phyloP scores from a whole-genome alignment of 2,113 vertebrate genomes.

The Neolamprologus fasciatus region DNA sequence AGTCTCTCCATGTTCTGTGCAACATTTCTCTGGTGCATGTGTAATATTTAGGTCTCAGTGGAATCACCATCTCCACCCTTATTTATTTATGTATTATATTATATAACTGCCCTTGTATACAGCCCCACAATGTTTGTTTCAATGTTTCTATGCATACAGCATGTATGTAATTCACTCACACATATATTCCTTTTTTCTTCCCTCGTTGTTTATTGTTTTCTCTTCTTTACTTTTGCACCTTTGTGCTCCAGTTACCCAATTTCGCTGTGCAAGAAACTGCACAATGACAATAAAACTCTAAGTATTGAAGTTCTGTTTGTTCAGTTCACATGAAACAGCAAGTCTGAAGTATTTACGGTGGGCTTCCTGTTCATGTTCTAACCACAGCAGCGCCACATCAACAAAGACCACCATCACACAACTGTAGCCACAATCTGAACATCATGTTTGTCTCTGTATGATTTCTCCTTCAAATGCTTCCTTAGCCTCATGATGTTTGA shows the following conservation, averaged over 20 bases:
- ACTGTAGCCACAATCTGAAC: not conserved
- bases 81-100: not conserved
- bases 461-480: not conserved
- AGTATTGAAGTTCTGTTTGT: accelerated
- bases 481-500: accelerated
- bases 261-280: accelerated
- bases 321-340: not conserved
- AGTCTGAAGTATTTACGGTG: accelerated
- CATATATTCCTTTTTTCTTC: accelerated
- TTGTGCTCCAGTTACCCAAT: not conserved
- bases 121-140: not conserved
- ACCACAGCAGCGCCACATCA: not conserved
- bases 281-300: not conserved
- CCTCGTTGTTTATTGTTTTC: accelerated
- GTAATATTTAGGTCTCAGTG: not conserved
- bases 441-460: not conserved
- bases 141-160: accelerated
- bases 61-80: accelerated
- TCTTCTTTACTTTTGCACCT: not conserved
- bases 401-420: not conserved
- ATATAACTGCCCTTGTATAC: not conserved
- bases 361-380: not conserved
- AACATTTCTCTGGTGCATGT: accelerated
- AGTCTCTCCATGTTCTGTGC: not conserved
- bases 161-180: not conserved